Evolutionary conservation across 37 sponge, comb jelly and placozoan species (phyloP).

Genomic region (Chondrilla cf. caribensis): DNA sequence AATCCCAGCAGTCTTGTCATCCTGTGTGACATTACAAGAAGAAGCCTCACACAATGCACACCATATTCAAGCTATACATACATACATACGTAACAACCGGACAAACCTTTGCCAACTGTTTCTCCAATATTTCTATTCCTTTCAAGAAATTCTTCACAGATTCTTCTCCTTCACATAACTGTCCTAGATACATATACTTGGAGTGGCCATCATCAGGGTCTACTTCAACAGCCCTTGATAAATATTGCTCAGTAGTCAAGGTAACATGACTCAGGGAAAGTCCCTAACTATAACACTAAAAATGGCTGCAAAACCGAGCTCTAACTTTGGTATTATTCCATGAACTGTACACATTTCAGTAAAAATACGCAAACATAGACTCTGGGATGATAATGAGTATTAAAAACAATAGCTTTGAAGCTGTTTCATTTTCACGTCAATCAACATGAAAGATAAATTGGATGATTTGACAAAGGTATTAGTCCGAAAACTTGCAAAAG

Average conservation of each 20-base stretch:
- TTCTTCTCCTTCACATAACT: slow-evolving; percentile 56
- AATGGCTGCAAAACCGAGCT: not conserved
- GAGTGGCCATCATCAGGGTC: slow-evolving; percentile 51
- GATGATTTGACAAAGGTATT: too few species aligned
- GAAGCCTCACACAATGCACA: too few species aligned
- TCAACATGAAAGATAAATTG: too few species aligned
- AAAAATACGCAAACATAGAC: too few species aligned
- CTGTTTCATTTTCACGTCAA: too few species aligned
- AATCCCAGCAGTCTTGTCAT: not conserved
- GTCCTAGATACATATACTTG: slow-evolving; percentile 80
- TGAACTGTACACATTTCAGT: too few species aligned
- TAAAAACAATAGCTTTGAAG: too few species aligned
- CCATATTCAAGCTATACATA: not conserved
- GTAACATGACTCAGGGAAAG: not conserved
- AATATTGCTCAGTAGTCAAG: slow-evolving; percentile 29
- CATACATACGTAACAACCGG: too few species aligned
- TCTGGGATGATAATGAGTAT: too few species aligned
- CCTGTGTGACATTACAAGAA: not conserved
- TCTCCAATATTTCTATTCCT: slow-evolving; percentile 57
- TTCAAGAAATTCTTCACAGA: slow-evolving; percentile 48
- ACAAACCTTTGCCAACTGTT: not conserved
- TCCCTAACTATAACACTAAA: too few species aligned
- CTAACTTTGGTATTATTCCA: not conserved
- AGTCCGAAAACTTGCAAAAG: too few species aligned
- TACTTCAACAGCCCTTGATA: slow-evolving; percentile 32